phyloP scores from a whole-genome alignment of 2,113 vertebrate genomes.

The Lophotis ruficrista region DNA sequence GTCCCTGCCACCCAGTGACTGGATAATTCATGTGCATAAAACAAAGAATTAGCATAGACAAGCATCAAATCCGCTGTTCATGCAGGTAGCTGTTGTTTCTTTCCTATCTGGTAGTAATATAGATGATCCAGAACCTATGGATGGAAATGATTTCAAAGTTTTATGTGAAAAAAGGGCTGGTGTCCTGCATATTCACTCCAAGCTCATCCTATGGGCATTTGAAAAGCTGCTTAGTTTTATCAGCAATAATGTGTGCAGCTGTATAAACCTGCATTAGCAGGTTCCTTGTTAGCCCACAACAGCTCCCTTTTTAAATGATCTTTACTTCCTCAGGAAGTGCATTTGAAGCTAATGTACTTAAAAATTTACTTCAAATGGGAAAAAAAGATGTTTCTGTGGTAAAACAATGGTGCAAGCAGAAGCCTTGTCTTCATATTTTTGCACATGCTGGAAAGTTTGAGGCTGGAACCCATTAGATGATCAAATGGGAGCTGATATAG shows the following conservation, averaged over 20 bases:
- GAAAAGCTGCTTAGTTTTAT: neutral
- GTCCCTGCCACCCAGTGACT: neutral
- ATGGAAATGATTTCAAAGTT: neutral
- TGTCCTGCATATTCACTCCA: neutral
- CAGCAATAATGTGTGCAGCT: neutral
- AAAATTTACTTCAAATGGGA: neutral
- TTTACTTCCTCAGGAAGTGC: neutral
- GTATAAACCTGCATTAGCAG: neutral
- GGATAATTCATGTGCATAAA: neutral
- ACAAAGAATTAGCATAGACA: neutral
- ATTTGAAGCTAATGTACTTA: neutral
- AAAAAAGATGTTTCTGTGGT: neutral
- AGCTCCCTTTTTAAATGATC: neutral
- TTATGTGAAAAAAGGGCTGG: neutral
- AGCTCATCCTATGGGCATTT: neutral
- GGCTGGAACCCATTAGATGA: neutral
- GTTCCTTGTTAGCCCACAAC: neutral
- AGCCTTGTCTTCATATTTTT: neutral
- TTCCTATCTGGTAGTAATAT: neutral
- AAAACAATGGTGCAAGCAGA: neutral
- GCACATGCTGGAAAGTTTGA: neutral
- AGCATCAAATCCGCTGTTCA: accelerated
- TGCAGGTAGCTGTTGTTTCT: neutral
- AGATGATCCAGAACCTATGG: neutral
- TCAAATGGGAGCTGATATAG: neutral